phyloP scores from a whole-genome alignment of 2,113 vertebrate genomes.

The Promerops cafer region DNA sequence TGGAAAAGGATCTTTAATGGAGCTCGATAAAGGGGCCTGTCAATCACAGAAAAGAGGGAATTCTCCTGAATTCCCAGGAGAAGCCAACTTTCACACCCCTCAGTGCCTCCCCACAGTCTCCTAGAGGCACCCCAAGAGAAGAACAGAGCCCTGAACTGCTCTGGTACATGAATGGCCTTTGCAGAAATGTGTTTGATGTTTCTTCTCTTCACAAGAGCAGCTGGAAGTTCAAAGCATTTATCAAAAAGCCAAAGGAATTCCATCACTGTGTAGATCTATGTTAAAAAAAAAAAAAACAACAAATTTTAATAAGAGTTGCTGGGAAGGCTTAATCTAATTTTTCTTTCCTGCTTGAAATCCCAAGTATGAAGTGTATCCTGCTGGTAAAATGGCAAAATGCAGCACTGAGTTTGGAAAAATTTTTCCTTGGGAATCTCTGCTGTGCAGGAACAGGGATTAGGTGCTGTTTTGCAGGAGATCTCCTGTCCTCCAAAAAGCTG shows the following conservation, averaged over 20 bases:
- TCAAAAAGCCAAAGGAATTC: constrained; percentile 4
- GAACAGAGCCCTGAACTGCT: background rate
- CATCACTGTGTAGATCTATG: background rate
- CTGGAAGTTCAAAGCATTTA: constrained; percentile 17
- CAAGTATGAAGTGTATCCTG: background rate
- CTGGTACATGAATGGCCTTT: background rate
- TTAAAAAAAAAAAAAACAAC: background rate
- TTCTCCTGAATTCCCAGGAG: background rate
- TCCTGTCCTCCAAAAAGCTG: background rate
- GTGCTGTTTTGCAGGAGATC: background rate
- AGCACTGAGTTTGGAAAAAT: background rate
- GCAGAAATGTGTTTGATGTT: background rate
- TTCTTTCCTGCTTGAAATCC: background rate
- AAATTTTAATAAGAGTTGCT: background rate
- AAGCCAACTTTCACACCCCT: background rate
- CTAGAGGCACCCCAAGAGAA: background rate
- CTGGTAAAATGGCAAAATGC: background rate
- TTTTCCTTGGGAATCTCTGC: background rate
- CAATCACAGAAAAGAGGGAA: background rate
- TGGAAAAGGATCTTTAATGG: background rate
- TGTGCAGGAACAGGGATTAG: background rate
- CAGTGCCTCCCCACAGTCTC: background rate
- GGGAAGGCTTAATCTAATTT: background rate
- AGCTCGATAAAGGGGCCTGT: background rate
- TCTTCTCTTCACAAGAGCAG: background rate